These are phyloP conservation scores for Periophthalmodon schlosseri DNA, from an alignment of 2,113 vertebrate genomes.

Conservation along the genomic window DNA sequence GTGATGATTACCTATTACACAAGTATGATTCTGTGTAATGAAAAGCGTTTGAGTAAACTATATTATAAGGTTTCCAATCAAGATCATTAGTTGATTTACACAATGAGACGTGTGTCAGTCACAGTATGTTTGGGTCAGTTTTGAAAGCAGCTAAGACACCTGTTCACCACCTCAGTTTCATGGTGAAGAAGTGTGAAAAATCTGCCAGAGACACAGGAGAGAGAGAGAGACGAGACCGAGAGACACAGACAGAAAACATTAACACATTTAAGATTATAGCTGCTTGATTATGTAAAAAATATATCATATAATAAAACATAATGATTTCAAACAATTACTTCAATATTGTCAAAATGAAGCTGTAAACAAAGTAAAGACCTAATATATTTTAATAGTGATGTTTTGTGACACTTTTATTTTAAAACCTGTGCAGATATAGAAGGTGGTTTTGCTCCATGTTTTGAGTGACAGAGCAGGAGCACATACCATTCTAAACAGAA, in stretches of 20 bases:
- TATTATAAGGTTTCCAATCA: not conserved
- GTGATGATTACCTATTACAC: no score
- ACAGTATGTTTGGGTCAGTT: constrained; percentile 43
- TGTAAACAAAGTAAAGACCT: no score
- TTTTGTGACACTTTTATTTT: no score
- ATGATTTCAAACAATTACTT: no score
- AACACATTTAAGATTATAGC: not conserved
- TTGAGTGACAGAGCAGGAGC: no score
- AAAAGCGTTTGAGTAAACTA: not conserved
- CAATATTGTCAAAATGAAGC: no score
- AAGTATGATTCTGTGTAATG: not conserved
- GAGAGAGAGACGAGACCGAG: constrained; percentile 33
- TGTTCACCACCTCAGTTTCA: constrained; percentile 71
- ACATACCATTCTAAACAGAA: no score
- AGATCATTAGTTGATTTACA: constrained; percentile 19
- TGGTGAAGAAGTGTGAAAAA: constrained; percentile 68
- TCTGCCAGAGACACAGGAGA: constrained; percentile 64
- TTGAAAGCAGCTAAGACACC: constrained; percentile 62
- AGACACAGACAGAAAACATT: not conserved
- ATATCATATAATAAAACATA: no score
- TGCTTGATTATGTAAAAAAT: no score
- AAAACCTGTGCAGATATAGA: no score
- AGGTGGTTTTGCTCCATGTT: no score
- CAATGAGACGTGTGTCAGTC: constrained; percentile 10
- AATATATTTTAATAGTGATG: no score